phyloP scores from a whole-genome alignment of 2,113 vertebrate genomes.

The Pantherophis guttatus region DNA sequence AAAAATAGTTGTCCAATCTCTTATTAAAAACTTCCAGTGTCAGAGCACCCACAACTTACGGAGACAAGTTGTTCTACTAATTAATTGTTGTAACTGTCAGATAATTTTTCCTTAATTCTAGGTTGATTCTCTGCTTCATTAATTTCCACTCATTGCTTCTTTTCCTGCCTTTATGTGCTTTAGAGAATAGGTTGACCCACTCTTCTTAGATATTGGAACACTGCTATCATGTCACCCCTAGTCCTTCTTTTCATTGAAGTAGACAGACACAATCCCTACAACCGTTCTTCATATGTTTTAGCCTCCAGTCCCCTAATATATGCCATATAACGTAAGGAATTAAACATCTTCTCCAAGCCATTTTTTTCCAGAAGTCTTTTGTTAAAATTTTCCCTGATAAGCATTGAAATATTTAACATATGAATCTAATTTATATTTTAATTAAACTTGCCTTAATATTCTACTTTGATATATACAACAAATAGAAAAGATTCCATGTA shows the following conservation, averaged over 20 bases:
- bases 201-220: background rate
- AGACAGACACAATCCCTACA: background rate
- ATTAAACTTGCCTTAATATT: background rate
- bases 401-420: conserved; percentile 13
- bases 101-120: background rate
- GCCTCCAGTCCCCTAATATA: background rate
- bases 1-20: background rate
- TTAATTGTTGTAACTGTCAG: background rate
- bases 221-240: background rate
- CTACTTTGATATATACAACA: conserved; percentile 24
- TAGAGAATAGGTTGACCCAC: background rate
- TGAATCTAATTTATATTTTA: background rate
- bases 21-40: background rate
- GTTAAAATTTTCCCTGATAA: conserved; percentile 16
- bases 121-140: background rate
- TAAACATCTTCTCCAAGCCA: background rate
- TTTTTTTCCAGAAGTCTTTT: background rate
- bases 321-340: background rate
- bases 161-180: background rate
- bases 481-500: background rate
- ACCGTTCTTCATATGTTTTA: background rate
- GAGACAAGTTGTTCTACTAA: background rate
- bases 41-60: background rate
- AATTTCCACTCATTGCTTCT: background rate
- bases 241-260: background rate